Evolutionary conservation across 2,113 vertebrate genomes (phyloP).

Genomic region (Poeciliopsis turrubarensis): DNA sequence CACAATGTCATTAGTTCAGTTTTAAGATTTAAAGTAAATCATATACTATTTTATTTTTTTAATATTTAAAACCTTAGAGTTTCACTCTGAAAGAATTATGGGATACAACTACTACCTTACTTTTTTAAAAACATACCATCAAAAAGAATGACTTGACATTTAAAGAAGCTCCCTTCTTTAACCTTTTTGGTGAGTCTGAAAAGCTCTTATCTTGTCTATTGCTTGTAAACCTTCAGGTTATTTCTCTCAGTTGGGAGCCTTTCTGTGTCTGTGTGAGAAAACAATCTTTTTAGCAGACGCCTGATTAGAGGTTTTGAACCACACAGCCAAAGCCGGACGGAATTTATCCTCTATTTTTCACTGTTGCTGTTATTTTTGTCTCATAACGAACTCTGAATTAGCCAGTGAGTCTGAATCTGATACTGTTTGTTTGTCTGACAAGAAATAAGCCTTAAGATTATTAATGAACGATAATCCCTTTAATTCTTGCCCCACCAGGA

Average conservation of each 20-base stretch:
- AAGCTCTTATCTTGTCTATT: background rate
- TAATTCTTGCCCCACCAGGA: background rate
- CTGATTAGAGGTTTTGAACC: background rate
- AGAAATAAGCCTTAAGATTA: slow-evolving; percentile 32
- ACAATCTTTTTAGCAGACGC: background rate
- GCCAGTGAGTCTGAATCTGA: slow-evolving; percentile 6
- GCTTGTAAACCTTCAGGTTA: background rate
- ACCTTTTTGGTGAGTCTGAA: background rate
- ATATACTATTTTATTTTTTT: background rate
- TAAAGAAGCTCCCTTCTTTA: background rate
- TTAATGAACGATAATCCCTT: slow-evolving; percentile 57
- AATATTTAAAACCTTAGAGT: background rate
- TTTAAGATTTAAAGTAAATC: background rate
- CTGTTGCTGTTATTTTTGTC: background rate
- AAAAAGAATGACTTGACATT: background rate
- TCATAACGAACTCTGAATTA: slow-evolving; percentile 1
- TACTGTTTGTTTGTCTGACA: slow-evolving; percentile 35
- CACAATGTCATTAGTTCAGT: background rate
- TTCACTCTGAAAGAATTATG: background rate
- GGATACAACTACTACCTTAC: too few relatives aligned
- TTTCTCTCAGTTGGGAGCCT: background rate
- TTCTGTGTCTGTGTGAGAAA: background rate
- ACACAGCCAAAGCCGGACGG: background rate
- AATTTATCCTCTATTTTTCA: background rate
- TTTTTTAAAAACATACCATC: too few relatives aligned